phyloP scores from a whole-genome alignment of 1,140 invertebrate genomes.

The Arion vulgaris region DNA sequence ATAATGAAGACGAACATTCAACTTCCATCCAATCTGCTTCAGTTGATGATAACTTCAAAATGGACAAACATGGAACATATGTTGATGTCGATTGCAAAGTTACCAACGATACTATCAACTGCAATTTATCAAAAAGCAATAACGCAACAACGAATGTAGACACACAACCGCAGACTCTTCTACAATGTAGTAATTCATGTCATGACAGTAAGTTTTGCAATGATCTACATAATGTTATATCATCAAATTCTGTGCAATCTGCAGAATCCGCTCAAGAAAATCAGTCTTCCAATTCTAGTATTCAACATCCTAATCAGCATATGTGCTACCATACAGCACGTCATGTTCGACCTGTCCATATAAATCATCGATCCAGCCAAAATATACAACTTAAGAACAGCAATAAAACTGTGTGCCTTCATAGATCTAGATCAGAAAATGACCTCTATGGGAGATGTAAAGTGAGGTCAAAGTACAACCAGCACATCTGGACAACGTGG shows the following conservation, averaged over 20 bases:
- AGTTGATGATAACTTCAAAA: constrained; percentile 60
- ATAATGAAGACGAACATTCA: constrained; percentile 20
- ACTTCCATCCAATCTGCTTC: constrained; percentile 40
- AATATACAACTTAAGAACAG: no score
- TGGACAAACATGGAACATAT: constrained; percentile 60
- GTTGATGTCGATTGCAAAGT: constrained; percentile 41
- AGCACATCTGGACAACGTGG: constrained; percentile 45
- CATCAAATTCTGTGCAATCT: not conserved
- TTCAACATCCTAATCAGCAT: not conserved
- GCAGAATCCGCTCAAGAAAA: not conserved
- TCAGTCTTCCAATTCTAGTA: not conserved
- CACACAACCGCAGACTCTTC: constrained; percentile 14
- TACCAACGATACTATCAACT: not conserved
- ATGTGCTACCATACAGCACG: no score
- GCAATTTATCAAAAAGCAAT: not conserved
- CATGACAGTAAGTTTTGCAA: not conserved
- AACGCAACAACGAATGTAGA: not conserved
- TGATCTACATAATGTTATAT: not conserved
- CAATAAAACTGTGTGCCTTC: constrained; percentile 12
- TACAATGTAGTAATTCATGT: not conserved
- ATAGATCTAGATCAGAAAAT: constrained; percentile 45
- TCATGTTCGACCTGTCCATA: no score
- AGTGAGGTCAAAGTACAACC: constrained; percentile 41
- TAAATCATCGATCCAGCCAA: no score
- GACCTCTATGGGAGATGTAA: constrained; percentile 36